phyloP scores from a whole-genome alignment of 2,113 vertebrate genomes.

The cattle (Bos taurus) region ARS-UCD2.0 NC_037345.1:22467001-22467500 shows the following conservation, averaged over 20 bases:
- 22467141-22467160: neutral
- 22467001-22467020: neutral
- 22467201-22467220: fast-evolving
- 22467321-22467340: neutral
- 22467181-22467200: neutral
- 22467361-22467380: neutral
- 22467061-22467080: neutral
- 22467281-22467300: neutral
- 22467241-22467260: neutral
- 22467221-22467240: neutral
- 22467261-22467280: fast-evolving
- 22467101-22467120: neutral
- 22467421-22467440: fast-evolving
- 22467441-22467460: neutral
- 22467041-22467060: neutral
- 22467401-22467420: neutral
- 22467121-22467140: neutral
- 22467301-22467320: neutral
- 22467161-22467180: fast-evolving
- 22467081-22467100: neutral
- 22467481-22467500: neutral
- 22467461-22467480: fast-evolving
- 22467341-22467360: no score
- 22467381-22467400: neutral
- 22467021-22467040: neutral